Percentiles rank a stretch among this genome's conserved stretches.
phyloP scores from a whole-genome alignment of 92 coral and sea anemone species.

The Porites lobata region DNA sequence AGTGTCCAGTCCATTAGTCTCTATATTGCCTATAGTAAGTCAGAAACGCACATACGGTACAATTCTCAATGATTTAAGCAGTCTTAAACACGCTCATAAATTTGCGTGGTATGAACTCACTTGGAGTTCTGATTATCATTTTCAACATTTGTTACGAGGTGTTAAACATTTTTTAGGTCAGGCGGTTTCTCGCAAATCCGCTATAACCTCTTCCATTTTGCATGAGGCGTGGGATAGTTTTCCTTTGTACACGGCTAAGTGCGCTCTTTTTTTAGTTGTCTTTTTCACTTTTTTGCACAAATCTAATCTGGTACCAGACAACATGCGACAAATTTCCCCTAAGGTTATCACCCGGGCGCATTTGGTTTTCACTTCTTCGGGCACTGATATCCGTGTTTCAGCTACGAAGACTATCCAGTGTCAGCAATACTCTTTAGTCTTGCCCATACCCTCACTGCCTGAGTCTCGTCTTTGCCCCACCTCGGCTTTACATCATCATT shows the following conservation, averaged over 20 bases:
- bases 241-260: neutral
- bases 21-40: conserved; percentile 12
- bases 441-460: neutral
- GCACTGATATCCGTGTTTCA: neutral
- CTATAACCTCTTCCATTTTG: conserved; percentile 5
- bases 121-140: neutral
- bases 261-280: too few relatives aligned
- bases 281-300: neutral
- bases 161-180: conserved; percentile 5
- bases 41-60: conserved; percentile 26
- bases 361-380: neutral
- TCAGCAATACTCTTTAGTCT: neutral
- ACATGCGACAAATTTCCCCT: neutral
- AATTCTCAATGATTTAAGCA: conserved; percentile 17
- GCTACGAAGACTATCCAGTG: neutral
- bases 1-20: conserved; percentile 3
- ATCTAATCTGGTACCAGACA: neutral
- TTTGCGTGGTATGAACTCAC: neutral
- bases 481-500: conserved; percentile 1
- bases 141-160: neutral
- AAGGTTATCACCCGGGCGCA: neutral
- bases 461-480: neutral
- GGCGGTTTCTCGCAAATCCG: conserved; percentile 10
- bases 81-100: neutral
- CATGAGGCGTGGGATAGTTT: neutral